Evolutionary conservation across 53 echinoderm and acorn worm genomes (phyloP).

Genomic region (Henricia sp.): DNA sequence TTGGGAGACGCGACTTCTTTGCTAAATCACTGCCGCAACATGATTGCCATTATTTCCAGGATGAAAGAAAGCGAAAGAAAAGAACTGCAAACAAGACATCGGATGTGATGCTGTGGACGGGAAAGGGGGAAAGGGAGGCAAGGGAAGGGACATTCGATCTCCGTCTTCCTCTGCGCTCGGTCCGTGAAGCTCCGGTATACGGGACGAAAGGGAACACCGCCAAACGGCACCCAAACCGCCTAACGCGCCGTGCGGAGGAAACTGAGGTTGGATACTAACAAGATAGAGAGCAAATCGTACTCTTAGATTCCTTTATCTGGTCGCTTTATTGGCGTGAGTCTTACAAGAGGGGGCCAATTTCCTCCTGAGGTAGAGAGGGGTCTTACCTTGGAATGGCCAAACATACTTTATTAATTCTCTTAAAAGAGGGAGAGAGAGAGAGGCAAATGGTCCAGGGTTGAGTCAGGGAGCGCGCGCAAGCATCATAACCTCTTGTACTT

Average conservation of each 20-base stretch:
- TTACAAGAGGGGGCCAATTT: conserved; percentile 25
- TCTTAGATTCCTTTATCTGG: conserved; percentile 17
- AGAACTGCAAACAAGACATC: conserved; percentile 41
- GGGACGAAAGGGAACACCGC: conserved; percentile 44
- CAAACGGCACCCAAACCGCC: conserved; percentile 21
- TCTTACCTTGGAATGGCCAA: conserved; percentile 23
- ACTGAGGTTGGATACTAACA: conserved; percentile 51
- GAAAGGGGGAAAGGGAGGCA: neutral
- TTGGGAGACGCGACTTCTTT: conserved; percentile 31
- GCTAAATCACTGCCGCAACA: conserved; percentile 44
- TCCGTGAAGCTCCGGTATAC: no score
- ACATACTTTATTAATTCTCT: conserved; percentile 54
- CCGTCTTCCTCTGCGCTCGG: conserved; percentile 21
- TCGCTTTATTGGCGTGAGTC: neutral
- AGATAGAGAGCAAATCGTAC: conserved; percentile 41
- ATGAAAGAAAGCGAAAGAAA: neutral
- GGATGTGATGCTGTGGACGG: conserved; percentile 28
- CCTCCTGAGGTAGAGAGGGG: conserved; percentile 16
- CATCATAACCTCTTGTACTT: conserved; percentile 22
- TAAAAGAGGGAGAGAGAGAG: neutral
- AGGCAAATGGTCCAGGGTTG: neutral
- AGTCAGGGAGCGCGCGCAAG: neutral
- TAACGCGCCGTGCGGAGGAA: conserved; percentile 17
- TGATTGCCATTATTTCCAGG: conserved; percentile 50
- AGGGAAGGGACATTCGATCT: conserved; percentile 34